phyloP scores from a whole-genome alignment of 1,140 invertebrate genomes.

The Sarcophaga peregrina region DNA sequence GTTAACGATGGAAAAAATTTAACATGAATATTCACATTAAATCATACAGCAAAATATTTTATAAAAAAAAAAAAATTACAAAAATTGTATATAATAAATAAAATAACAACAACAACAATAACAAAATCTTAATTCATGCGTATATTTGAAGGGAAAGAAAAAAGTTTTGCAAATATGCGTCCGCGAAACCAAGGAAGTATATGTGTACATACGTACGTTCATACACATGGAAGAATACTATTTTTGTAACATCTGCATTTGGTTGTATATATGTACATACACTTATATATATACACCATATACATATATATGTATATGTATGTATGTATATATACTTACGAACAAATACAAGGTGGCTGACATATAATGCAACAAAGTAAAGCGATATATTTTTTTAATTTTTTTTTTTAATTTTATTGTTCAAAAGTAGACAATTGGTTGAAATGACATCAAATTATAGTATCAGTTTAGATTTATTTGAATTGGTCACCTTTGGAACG shows the following conservation, averaged over 20 bases:
- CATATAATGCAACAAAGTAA: too few relatives aligned
- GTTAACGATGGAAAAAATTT: background rate
- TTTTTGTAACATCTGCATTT: background rate
- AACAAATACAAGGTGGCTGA: too few relatives aligned
- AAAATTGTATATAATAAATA: background rate
- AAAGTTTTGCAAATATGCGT: background rate
- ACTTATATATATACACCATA: too few relatives aligned
- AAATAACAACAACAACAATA: background rate
- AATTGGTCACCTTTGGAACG: too few relatives aligned
- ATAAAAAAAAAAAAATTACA: too few relatives aligned
- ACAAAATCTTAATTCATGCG: slow-evolving; percentile 9
- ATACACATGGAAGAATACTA: background rate
- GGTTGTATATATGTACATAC: background rate
- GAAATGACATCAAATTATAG: too few relatives aligned
- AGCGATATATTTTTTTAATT: too few relatives aligned
- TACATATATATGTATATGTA: background rate
- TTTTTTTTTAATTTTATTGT: too few relatives aligned
- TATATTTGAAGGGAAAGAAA: background rate
- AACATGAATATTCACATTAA: background rate
- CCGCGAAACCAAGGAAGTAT: too few relatives aligned
- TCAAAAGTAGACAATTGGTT: too few relatives aligned
- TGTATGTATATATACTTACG: too few relatives aligned
- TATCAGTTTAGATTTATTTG: too few relatives aligned
- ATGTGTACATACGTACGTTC: background rate
- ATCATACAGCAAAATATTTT: background rate